phyloP scores from a whole-genome alignment of 2,888 invertebrate species.

The Microctonus aethiopoides region DNA sequence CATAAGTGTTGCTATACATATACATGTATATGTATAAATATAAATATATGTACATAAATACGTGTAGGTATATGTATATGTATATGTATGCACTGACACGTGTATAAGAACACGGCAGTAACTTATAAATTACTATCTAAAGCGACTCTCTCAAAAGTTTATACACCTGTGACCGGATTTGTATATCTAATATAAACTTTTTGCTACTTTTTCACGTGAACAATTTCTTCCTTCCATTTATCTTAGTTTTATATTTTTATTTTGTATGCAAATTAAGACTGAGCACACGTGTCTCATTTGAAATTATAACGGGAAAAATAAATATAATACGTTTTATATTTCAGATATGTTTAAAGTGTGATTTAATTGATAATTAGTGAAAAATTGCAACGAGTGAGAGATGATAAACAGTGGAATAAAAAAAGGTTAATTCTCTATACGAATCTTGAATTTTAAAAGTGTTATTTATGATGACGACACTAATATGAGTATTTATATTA shows the following conservation, averaged over 20 bases:
- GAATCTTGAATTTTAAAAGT: constrained; percentile 10
- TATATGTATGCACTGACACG: neutral
- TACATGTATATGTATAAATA: neutral
- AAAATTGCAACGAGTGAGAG: neutral
- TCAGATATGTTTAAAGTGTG: too few species aligned
- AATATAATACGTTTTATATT: too few species aligned
- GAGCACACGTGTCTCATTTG: neutral
- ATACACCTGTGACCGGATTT: constrained; percentile 14
- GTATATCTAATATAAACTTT: neutral
- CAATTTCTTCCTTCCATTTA: neutral
- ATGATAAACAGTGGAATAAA: too few species aligned
- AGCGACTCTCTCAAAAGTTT: constrained; percentile 8
- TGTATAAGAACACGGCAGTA: neutral
- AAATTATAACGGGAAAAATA: neutral
- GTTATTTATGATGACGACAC: too few species aligned
- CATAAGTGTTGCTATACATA: too few species aligned
- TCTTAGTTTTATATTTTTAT: neutral
- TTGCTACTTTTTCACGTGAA: constrained; percentile 5
- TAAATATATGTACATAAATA: neutral
- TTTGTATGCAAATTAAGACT: neutral
- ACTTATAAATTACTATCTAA: constrained; percentile 2
- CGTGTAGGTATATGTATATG: neutral
- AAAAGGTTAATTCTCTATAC: neutral
- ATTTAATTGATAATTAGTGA: too few species aligned
- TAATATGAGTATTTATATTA: too few species aligned